Conservation (phyloP, 2,113 vertebrate genomes). For the Prinia subflava region DNA sequence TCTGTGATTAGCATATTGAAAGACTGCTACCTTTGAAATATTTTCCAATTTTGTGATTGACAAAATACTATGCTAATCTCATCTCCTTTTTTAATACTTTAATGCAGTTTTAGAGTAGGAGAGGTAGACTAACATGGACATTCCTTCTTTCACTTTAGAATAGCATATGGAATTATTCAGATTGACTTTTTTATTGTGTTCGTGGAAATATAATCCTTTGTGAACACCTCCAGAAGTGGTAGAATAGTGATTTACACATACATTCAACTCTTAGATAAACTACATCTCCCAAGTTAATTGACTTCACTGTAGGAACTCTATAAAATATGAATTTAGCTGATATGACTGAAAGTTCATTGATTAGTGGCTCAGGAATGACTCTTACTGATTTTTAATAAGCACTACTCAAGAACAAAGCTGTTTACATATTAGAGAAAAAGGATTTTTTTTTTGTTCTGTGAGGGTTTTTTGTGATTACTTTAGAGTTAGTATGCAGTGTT, state of each 20-base stretch:
- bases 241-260: not conserved
- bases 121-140: not conserved
- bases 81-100: not conserved
- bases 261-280: not conserved
- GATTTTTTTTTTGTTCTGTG: not conserved
- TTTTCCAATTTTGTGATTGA: not conserved
- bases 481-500: not conserved
- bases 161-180: not conserved
- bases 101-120: not conserved
- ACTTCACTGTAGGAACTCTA: not conserved
- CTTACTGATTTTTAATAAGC: not conserved
- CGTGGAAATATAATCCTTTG: not conserved
- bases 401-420: not conserved
- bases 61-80: not conserved
- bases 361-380: not conserved
- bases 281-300: not conserved
- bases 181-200: not conserved
- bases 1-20: not conserved
- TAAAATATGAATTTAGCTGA: not conserved
- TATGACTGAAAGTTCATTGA: not conserved
- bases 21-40: not conserved
- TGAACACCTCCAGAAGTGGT: not conserved
- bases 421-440: not conserved
- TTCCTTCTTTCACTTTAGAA: not conserved
- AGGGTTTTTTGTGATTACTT: fast-evolving